phyloP scores from a whole-genome alignment of 2,888 invertebrate genomes.

The Cremastobaeus sp. region DNA sequence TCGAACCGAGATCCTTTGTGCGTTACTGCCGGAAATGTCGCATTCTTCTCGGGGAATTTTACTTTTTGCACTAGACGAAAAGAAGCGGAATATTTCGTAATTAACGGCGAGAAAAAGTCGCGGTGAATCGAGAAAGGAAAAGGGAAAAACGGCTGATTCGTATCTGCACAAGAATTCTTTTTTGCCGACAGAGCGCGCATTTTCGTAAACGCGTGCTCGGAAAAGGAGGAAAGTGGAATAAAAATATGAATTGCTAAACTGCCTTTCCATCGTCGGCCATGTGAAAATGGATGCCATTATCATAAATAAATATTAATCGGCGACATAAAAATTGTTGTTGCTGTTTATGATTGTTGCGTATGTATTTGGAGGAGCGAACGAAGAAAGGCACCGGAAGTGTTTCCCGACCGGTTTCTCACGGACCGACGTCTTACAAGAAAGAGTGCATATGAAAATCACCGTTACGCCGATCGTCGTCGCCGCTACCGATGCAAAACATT shows the following conservation, averaged over 20 bases:
- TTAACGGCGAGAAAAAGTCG: constrained; percentile 21
- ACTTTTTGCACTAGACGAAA: constrained; percentile 26
- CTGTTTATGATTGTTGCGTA: constrained; percentile 3
- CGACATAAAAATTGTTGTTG: constrained; percentile 6
- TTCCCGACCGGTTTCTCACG: constrained; percentile 56
- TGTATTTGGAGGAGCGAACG: constrained; percentile 16
- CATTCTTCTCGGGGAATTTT: constrained; percentile 27
- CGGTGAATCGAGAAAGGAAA: constrained; percentile 10
- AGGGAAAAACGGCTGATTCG: constrained; percentile 3
- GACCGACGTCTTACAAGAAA: constrained; percentile 53
- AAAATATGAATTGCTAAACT: neutral
- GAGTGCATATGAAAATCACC: constrained; percentile 60
- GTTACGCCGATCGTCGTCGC: constrained; percentile 52
- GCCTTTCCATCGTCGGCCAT: neutral
- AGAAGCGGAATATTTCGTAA: constrained; percentile 41
- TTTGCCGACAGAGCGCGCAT: too few relatives aligned
- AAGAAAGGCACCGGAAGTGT: constrained; percentile 47
- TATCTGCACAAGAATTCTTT: neutral
- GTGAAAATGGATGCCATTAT: constrained; percentile 7
- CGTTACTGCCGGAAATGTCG: constrained; percentile 41
- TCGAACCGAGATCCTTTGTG: constrained; percentile 38
- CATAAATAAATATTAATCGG: constrained; percentile 27
- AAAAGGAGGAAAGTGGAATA: neutral
- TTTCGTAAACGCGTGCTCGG: too few relatives aligned
- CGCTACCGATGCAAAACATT: constrained; percentile 32